Evolutionary conservation across 1,140 invertebrate species (phyloP), one percentile per base, ranked within the genome.

Genomic region (Anastrepha obliqua): DNA sequence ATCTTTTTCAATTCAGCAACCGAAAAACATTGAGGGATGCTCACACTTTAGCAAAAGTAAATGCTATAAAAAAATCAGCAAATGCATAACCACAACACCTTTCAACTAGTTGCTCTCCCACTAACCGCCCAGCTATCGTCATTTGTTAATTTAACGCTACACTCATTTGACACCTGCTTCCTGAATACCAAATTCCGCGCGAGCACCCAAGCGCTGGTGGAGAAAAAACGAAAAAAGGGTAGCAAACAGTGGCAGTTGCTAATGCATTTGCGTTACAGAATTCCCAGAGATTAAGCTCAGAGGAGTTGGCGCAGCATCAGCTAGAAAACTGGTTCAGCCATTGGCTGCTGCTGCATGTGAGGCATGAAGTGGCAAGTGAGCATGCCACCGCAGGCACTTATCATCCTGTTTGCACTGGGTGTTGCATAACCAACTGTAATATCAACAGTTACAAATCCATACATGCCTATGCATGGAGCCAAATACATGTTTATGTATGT

Each of bases 61-160:
- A 15, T 44, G 11, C 7, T 44, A 20, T 51, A 51, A 3, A 55
- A 78, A 78, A 78, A n/a, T 51, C 74, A 6, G 44, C 70, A n/a
- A 20, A 55, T 29, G 44, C 74, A 29, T 17, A 81, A 11, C 47
- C 47, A 81, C 74, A 55, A 20, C 6, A n/a, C n/a, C 74, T 81
- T 51, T 55, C 74, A 81, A 58, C 74, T 81, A 58, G 44, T n/a
- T 29, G 70, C 70, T 1, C 70, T 17, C 42, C 47, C 1, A 17
- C 70, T 47, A 17, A 42, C 4, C 7, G 42, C 4, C n/a, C 42
- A 6, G 11, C 59, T 15, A 44, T 6, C 29, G 58, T 44, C 58
- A 86, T 86, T 86, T 86, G 59, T 62, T 86, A 86, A 86, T 86
- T 86, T 86, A 86, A 86, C 85, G 58, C 58, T 59, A 44, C 85